Base-by-base conservation (phyloP, 1,140 invertebrate genomes). In the Gyrodactylus bullatarudis region DNA sequence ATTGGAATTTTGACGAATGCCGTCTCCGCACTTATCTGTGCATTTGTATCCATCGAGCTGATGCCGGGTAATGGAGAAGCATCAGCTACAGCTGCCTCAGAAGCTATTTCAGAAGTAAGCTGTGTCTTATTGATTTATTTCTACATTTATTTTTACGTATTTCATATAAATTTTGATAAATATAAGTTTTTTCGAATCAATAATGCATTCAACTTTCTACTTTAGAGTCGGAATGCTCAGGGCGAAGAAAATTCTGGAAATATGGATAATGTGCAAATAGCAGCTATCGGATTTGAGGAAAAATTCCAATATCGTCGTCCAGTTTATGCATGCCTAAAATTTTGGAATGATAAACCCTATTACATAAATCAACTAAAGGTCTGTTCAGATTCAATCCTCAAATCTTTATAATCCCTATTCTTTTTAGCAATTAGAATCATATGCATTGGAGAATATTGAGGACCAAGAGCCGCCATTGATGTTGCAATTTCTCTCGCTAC, bases 221-320 rank as follows among this genome's bases (percentile, higher is more conserved):
- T 54, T 54, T n/a, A 54, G 34, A n/a, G 34, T 54, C 34, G 34
- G n/a, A 54, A 54, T 54, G n/a, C 34, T 8, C 8, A 54, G 8
- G 34, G 8, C 8, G 34, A 54, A 54, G 34, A 54, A n/a, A 8
- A n/a, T 54, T n/a, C 34, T 54, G n/a, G 34, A n/a, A 54, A 54
- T n/a, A 54, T 54, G 8, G 34, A 54, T 16, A 54, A 54, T n/a
- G 34, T 54, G 8, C 34, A 54, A 54, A 54, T 54, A 8, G 34
- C 34, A 16, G 34, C 34, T 79, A 91, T 95, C 2, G 86, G 88
- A 78, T 96, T 96, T 82, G 91, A 95, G 79, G 89, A 95, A 80
- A 95, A 95, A 81, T 95, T 96, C 78, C 91, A 93, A 79, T 96
- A 95, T 79, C 84, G 91, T 54, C 83, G 89, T 74, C 91, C 91